phyloP scores from a whole-genome alignment of 37 sponge, comb jelly and placozoan species.

The Trichoplax adhaerens region DNA sequence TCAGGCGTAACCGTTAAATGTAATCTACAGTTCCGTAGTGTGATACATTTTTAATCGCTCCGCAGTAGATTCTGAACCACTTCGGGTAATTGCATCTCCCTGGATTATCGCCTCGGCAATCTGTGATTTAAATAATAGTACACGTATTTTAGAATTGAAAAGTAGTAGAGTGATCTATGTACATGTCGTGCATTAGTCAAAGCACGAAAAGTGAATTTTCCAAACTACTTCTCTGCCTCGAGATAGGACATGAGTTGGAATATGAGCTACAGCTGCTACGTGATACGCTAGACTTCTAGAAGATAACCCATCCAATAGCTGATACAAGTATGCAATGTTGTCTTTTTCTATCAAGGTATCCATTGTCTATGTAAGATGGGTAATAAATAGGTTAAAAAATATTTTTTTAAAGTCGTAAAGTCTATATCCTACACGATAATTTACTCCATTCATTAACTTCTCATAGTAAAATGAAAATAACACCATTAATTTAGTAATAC shows the following conservation, averaged over 20 bases:
- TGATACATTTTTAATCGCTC: too few relatives aligned
- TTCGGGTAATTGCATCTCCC: too few relatives aligned
- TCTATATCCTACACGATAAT: neutral
- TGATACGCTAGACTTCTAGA: conserved; percentile 66
- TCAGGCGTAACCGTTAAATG: too few relatives aligned
- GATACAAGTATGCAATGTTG: conserved; percentile 82
- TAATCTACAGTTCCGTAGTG: too few relatives aligned
- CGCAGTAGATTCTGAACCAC: too few relatives aligned
- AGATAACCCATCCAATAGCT: conserved; percentile 52
- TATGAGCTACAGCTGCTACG: conserved; percentile 58
- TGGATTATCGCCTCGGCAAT: neutral
- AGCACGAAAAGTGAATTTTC: neutral
- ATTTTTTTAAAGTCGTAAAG: neutral
- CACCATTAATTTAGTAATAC: too few relatives aligned
- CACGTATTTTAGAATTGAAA: conserved; percentile 3
- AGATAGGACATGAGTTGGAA: conserved; percentile 35
- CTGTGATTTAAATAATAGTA: neutral
- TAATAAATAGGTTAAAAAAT: neutral
- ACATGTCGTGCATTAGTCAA: neutral
- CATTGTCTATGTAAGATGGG: conserved; percentile 43
- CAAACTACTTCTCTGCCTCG: conserved; percentile 43
- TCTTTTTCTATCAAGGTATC: conserved; percentile 37
- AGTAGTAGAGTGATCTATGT: conserved; percentile 5
- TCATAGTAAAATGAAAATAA: too few relatives aligned
- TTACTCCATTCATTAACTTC: too few relatives aligned